Conservation (phyloP, 1,140 invertebrate genomes). For the Drosophila ercepeae region DNA sequence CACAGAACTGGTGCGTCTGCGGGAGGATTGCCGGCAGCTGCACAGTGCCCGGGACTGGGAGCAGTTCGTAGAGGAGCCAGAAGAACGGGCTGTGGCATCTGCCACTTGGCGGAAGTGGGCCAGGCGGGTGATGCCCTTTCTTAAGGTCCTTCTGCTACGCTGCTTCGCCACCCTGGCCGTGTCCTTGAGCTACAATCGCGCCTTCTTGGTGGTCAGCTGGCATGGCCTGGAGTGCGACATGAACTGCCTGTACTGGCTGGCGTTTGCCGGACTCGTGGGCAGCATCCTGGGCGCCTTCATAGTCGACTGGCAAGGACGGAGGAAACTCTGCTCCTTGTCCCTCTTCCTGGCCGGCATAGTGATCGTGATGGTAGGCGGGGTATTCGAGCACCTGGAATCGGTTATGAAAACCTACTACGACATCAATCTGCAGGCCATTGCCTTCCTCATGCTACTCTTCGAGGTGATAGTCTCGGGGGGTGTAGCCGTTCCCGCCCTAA, state of each 20-base stretch:
- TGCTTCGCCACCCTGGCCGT: slow-evolving; percentile 63
- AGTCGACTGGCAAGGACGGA: slow-evolving; percentile 67
- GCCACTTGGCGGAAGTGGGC: slow-evolving; percentile 15
- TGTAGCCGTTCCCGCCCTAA: slow-evolving; percentile 60
- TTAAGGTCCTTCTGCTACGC: slow-evolving; percentile 69
- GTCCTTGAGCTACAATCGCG: slow-evolving; percentile 70
- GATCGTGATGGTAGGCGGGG: slow-evolving; percentile 72
- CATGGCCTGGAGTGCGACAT: slow-evolving; percentile 71
- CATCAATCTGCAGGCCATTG: slow-evolving; percentile 66
- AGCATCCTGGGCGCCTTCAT: slow-evolving; percentile 57
- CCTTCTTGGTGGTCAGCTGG: slow-evolving; percentile 70
- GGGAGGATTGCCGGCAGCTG: slow-evolving; percentile 70
- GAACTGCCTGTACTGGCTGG: slow-evolving; percentile 74
- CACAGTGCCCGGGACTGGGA: slow-evolving; percentile 67
- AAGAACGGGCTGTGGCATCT: neutral
- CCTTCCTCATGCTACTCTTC: slow-evolving; percentile 67
- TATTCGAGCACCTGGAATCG: slow-evolving; percentile 67
- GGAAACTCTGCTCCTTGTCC: slow-evolving; percentile 66
- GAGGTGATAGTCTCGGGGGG: slow-evolving; percentile 65
- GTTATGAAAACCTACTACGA: slow-evolving; percentile 61
- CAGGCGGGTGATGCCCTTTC: slow-evolving; percentile 48
- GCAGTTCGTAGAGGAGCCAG: slow-evolving; percentile 37
- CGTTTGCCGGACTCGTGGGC: slow-evolving; percentile 63
- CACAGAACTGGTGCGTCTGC: slow-evolving; percentile 59
- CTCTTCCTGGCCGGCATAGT: slow-evolving; percentile 65